Base-by-base conservation (phyloP, 2,113 vertebrate species). In the Probosciger aterrimus region DNA sequence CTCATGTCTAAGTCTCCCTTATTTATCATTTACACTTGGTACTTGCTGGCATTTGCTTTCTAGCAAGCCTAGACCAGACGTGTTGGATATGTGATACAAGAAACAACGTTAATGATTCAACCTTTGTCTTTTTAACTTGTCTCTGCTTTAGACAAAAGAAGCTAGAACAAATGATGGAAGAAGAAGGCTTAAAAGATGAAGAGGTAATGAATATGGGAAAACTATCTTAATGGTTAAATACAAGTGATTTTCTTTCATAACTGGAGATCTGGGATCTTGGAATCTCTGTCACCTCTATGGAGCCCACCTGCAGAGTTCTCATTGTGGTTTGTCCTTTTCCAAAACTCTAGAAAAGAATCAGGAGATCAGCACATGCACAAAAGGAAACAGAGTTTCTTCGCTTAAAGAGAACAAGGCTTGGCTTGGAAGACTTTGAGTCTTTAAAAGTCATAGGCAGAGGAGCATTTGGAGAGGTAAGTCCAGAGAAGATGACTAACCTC, bases 81-180 rank as follows among this genome's bases (percentile, higher is more conserved):
- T 9, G 52, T 24, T 68, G 65, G 53, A 4, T 37, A 4, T 3
- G 20, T 46, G 44, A 44, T 44, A 35, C 59, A 30, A 71, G 47
- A 49, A 43, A 30, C 41, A 57, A 24, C 0, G 1, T 41, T 80
- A 73, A 73, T 5, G 15, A 44, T 44, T 82, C 55, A 68, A 3
- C 35, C n/a, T 92, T 71, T 74, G 14, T 69, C 76, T 71, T 75
- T 73, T 33, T 63, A 3, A 33, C 76, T 91, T 89, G 24, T 90
- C 60, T 85, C 53, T 91, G 47, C n/a, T 96, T 16, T 94, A 99
- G 99, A 93, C 99, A 99, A 96, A 99, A 99, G 97, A 99, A 99
- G 94, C 96, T 99, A 71, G 99, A 99, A 97, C 99, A 99, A 84
- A 99, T 99, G 96, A 99, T 99, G 99, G 99, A 99, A 95, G 99